These are phyloP conservation scores for Sipunculus nudus DNA, from an alignment of 2,888 invertebrate genomes.

Conservation along the genomic window DNA sequence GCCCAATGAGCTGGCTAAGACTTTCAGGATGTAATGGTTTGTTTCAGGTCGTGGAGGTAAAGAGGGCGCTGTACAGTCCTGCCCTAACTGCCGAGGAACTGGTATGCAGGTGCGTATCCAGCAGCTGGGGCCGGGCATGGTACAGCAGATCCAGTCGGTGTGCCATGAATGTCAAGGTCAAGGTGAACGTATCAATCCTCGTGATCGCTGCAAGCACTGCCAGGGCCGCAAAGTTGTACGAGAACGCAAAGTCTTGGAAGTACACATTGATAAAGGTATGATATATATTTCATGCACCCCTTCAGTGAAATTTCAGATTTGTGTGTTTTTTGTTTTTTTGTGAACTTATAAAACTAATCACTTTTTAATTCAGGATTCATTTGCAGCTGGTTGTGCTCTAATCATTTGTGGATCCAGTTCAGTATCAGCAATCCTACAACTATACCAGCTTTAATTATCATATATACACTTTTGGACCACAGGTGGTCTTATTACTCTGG, in stretches of 20 bases:
- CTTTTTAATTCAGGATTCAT: not conserved
- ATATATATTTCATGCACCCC: not conserved
- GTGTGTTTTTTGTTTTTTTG: not conserved
- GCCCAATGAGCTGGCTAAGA: too few relatives aligned
- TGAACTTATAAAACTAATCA: not conserved
- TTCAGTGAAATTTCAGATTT: not conserved
- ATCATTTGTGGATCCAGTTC: too few relatives aligned
- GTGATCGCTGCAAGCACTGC: constrained; percentile 93
- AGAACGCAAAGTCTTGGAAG: constrained; percentile 93
- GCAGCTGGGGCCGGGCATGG: constrained; percentile 79
- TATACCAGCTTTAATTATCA: too few relatives aligned
- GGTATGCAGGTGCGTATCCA: constrained; percentile 81
- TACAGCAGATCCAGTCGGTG: constrained; percentile 90
- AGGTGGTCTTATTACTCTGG: too few relatives aligned
- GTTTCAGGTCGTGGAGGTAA: constrained; percentile 82
- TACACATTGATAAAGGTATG: constrained; percentile 82
- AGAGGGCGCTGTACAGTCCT: constrained; percentile 88
- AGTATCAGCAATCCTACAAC: too few relatives aligned
- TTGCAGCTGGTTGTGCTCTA: not conserved
- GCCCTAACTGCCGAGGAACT: constrained; percentile 85
- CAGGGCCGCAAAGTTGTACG: constrained; percentile 88
- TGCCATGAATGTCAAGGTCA: constrained; percentile 89
- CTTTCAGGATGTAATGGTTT: constrained; percentile 1
- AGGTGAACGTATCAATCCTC: constrained; percentile 70
- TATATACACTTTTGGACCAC: too few relatives aligned